Conservation (phyloP, 1,140 invertebrate species). For the Drosophila chauvacae region DNA sequence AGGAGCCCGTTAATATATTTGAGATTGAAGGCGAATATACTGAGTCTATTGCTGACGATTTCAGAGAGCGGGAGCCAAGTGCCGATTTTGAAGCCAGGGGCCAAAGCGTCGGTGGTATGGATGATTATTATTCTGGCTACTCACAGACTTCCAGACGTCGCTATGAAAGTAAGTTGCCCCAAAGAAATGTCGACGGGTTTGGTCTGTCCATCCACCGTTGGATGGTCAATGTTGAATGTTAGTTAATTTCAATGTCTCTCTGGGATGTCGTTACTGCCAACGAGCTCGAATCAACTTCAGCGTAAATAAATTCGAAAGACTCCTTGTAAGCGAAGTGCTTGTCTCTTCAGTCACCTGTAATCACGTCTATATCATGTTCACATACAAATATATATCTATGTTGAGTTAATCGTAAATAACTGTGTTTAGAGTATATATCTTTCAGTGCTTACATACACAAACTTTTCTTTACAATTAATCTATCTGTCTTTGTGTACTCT, state of each 20-base stretch:
- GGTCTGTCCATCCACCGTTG: not conserved
- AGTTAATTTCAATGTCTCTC: constrained; percentile 36
- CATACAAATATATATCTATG: constrained; percentile 21
- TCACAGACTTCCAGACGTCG: constrained; percentile 68
- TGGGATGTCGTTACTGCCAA: constrained; percentile 25
- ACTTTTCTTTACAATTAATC: constrained; percentile 23
- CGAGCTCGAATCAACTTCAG: constrained; percentile 11
- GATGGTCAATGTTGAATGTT: constrained; percentile 35
- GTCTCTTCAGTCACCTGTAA: constrained; percentile 12
- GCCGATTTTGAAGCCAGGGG: constrained; percentile 71
- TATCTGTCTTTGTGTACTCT: constrained; percentile 21
- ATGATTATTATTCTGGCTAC: constrained; percentile 82
- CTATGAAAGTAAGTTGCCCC: constrained; percentile 77
- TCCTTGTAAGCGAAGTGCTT: constrained; percentile 36
- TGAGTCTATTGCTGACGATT: constrained; percentile 80
- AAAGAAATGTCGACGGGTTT: constrained; percentile 20
- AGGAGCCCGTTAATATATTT: constrained; percentile 72
- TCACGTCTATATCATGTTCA: constrained; percentile 31
- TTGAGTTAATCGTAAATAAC: constrained; percentile 48
- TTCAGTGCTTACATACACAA: constrained; percentile 35
- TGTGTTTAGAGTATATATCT: constrained; percentile 35
- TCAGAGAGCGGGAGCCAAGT: constrained; percentile 80
- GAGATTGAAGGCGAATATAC: constrained; percentile 76
- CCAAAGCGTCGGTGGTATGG: constrained; percentile 78
- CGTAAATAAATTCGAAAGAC: constrained; percentile 6